phyloP scores from a whole-genome alignment of 92 coral and sea anemone species.

The Bergia puertoricense region DNA sequence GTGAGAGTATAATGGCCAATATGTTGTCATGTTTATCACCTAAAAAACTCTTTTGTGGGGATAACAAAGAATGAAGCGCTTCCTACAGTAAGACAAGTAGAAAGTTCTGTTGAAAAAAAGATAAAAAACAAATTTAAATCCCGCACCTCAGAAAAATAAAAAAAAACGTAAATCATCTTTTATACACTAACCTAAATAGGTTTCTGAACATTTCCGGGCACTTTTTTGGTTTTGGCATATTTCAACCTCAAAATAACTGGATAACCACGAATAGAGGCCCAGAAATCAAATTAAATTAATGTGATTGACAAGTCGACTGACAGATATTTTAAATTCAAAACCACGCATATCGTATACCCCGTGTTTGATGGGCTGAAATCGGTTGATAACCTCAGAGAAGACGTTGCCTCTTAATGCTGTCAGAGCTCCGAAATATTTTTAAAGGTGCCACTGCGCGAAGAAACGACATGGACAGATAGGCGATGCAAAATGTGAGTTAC shows the following conservation, averaged over 20 bases:
- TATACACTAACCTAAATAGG: neutral
- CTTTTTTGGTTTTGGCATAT: neutral
- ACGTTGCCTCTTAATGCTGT: neutral
- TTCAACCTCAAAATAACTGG: slow-evolving; percentile 7
- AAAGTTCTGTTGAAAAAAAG: neutral
- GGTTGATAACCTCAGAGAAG: slow-evolving; percentile 7
- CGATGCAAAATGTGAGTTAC: neutral
- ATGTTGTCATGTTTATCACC: neutral
- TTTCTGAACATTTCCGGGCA: neutral
- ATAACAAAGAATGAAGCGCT: neutral
- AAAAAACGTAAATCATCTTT: neutral
- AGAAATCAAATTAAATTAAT: slow-evolving; percentile 15
- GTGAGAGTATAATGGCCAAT: neutral
- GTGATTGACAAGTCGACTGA: slow-evolving; percentile 34
- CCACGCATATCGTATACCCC: slow-evolving; percentile 29
- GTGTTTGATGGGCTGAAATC: slow-evolving; percentile 15
- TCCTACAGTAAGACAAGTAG: neutral
- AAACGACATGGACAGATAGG: neutral
- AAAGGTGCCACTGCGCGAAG: neutral
- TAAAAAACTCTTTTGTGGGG: neutral
- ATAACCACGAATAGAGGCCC: neutral
- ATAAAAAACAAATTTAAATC: neutral
- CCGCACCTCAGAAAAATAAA: neutral
- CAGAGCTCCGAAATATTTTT: neutral
- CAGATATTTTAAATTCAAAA: slow-evolving; percentile 33